Percentiles rank a stretch among this genome's conserved stretches.
These are phyloP conservation scores for Coracopsis vasa DNA, from an alignment of 2,113 vertebrate genomes.

Conservation along the genomic window DNA sequence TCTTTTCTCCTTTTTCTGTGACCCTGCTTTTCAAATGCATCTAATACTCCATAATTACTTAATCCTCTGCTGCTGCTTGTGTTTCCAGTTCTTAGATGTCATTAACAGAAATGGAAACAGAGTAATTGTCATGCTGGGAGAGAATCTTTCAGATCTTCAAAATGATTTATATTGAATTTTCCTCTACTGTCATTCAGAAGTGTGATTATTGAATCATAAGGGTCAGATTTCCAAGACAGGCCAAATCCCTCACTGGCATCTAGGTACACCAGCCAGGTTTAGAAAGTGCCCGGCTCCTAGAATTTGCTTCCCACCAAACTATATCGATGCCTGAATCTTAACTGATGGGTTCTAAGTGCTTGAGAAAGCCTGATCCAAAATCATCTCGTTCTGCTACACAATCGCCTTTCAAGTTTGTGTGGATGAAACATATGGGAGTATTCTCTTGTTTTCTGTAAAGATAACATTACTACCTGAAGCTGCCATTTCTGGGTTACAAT, in stretches of 20 bases:
- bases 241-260: background rate
- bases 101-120: slow-evolving; percentile 57
- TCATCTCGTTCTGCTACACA: background rate
- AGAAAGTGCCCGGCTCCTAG: background rate
- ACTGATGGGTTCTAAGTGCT: fast-evolving
- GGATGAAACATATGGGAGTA: background rate
- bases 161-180: slow-evolving; percentile 19
- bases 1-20: slow-evolving; percentile 47
- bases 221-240: background rate
- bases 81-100: slow-evolving; percentile 60
- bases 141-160: slow-evolving; percentile 3
- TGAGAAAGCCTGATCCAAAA: background rate
- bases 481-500: background rate
- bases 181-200: background rate
- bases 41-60: slow-evolving; percentile 75
- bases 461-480: background rate
- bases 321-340: background rate
- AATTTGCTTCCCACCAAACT: background rate
- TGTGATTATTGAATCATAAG: background rate
- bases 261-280: background rate
- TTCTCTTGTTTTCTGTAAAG: background rate
- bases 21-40: slow-evolving; percentile 65
- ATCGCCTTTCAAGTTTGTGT: background rate
- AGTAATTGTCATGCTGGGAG: background rate
- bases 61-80: slow-evolving; percentile 59